phyloP scores from a whole-genome alignment of 2,888 invertebrate species.

The Malacosoma neustria region DNA sequence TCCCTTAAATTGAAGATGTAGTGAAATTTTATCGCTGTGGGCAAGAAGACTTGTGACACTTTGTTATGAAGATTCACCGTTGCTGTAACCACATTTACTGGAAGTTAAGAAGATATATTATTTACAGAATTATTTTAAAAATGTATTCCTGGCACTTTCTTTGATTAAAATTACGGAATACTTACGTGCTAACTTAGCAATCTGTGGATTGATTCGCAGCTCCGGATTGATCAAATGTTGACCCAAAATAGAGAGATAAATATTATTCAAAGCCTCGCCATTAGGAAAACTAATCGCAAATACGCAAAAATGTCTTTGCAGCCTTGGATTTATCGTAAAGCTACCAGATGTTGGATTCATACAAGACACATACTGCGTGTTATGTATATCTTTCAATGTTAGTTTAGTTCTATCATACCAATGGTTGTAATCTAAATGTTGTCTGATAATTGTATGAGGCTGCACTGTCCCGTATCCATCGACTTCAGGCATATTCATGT shows the following conservation, averaged over 20 bases:
- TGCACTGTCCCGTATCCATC: slow-evolving; percentile 93
- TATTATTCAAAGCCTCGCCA: slow-evolving; percentile 87
- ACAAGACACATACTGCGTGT: slow-evolving; percentile 96
- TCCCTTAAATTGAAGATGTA: slow-evolving; percentile 97
- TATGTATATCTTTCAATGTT: slow-evolving; percentile 94
- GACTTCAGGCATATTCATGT: slow-evolving; percentile 98
- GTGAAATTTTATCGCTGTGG: slow-evolving; percentile 97
- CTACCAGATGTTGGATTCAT: slow-evolving; percentile 99
- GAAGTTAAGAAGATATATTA: too few species aligned
- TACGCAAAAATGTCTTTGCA: slow-evolving; percentile 93
- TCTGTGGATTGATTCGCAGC: slow-evolving; percentile 82
- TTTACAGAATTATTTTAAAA: too few species aligned
- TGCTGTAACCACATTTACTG: slow-evolving; percentile 83
- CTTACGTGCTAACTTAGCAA: slow-evolving; percentile 78
- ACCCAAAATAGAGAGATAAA: slow-evolving; percentile 90
- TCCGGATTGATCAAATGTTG: slow-evolving; percentile 90
- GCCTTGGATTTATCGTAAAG: slow-evolving; percentile 95
- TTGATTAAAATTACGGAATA: too few species aligned
- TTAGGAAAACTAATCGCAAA: slow-evolving; percentile 91
- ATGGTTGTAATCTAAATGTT: slow-evolving; percentile 96
- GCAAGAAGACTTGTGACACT: slow-evolving; percentile 90
- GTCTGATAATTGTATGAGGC: slow-evolving; percentile 95
- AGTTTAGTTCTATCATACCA: slow-evolving; percentile 92
- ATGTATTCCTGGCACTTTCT: too few species aligned
- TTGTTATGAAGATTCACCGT: slow-evolving; percentile 91